A percentile compares a stretch with the other conserved stretches of the same genome.
These are phyloP conservation scores for Rhagoletis zephyria DNA, from an alignment of 1,140 invertebrate genomes.

Conservation along the genomic window DNA sequence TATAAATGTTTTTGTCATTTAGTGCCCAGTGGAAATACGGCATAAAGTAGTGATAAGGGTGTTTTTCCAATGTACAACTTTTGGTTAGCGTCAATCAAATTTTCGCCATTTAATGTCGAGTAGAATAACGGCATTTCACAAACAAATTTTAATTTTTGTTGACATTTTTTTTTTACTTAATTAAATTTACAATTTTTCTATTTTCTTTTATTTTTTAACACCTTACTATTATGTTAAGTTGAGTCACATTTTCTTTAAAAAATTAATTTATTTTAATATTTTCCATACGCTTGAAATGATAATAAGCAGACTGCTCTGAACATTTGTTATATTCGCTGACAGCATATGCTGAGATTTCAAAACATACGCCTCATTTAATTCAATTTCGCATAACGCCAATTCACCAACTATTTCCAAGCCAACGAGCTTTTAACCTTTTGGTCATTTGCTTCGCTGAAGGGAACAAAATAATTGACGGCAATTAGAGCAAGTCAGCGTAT, in stretches of 20 bases:
- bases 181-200: background rate
- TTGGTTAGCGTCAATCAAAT: too few relatives aligned
- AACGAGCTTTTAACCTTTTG: background rate
- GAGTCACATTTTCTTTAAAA: too few relatives aligned
- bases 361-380: conserved; percentile 35
- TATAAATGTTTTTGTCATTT: too few relatives aligned
- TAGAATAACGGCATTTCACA: too few relatives aligned
- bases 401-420: background rate
- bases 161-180: background rate
- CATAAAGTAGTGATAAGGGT: too few relatives aligned
- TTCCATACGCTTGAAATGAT: background rate
- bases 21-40: too few relatives aligned
- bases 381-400: conserved; percentile 34
- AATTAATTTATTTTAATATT: background rate
- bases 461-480: conserved; percentile 17
- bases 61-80: too few relatives aligned
- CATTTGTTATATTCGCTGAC: background rate
- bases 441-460: background rate
- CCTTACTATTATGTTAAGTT: too few relatives aligned
- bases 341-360: background rate
- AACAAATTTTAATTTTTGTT: background rate
- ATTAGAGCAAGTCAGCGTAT: conserved; percentile 32
- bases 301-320: background rate
- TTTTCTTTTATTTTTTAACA: too few relatives aligned
- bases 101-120: too few relatives aligned